Base-by-base conservation (phyloP, 1,140 invertebrate genomes). In the Drosophila nebulosa region DNA sequence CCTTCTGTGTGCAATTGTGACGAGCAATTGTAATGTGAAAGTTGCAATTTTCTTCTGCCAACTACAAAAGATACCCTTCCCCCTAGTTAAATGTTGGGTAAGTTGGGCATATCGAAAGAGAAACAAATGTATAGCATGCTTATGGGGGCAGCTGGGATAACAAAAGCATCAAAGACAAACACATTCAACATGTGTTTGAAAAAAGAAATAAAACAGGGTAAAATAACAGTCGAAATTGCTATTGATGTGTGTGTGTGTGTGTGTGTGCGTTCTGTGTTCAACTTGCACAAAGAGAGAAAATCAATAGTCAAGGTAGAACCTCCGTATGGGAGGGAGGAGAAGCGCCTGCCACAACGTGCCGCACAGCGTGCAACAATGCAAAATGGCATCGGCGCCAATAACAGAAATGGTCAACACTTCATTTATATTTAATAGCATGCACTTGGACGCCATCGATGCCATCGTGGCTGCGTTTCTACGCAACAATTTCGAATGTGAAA, bases 291-390 rank as follows among this genome's bases (percentile, higher is more conserved):
- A n/a, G 16, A 46, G 39, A 46, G 39, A 46, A 46, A 46, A 46
- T 46, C 39, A 46, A 46, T 46, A 21, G 7, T 21, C 18, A 35
- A 57, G 9, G 16, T 3, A 53, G 12, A 24, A 9, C 27, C 27
- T 9, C 10, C 2, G 12, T 12, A 10, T 12, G 10, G 30, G 10
- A 10, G 30, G 30, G 30, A 2, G 6, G 30, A 26, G 5, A 7
- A 60, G 5, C 16, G 16, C 6, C 14, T 21, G 35, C 7, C 10
- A 55, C 5, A n/a, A 26, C n/a, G n/a, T n/a, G n/a, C n/a, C n/a
- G n/a, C n/a, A n/a, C 32, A 32, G 50, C 85, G 85, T 89, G 85
- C 76, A 76, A 73, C 85, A 85, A 89, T 89, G 79, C 85, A 89
- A 89, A 89, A 85, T 89, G 85, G 74, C 66, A 61, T 14, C 51